Evolutionary conservation across 2,888 invertebrate genomes (phyloP).

Genomic region (Acanthosepion pharaonis): DNA sequence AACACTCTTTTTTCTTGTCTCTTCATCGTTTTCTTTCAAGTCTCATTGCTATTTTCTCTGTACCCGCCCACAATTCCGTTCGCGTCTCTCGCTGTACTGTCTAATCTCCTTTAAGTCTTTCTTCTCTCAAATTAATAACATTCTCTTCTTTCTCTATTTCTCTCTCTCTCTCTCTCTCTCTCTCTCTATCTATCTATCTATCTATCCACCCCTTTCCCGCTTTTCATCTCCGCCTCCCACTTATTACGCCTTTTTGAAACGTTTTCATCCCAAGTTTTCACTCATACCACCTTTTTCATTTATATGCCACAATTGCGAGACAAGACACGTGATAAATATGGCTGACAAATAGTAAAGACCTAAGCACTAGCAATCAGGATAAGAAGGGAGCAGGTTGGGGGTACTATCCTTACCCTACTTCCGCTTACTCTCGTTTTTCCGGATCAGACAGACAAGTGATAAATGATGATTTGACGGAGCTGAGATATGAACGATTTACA

Average conservation of each 20-base stretch:
- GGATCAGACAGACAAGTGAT: background rate
- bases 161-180: background rate
- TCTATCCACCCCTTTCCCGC: background rate
- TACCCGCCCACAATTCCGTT: no score
- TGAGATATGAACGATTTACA: background rate
- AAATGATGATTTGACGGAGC: conserved; percentile 22
- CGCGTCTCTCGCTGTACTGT: no score
- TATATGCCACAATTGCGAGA: background rate
- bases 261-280: no score
- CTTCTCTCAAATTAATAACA: background rate
- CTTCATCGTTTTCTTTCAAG: background rate
- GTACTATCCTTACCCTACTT: background rate
- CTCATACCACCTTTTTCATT: no score
- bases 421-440: background rate
- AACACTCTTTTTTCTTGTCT: background rate
- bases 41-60: background rate
- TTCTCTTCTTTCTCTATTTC: background rate
- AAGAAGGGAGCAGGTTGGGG: background rate
- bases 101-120: no score
- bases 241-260: no score
- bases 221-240: background rate
- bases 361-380: background rate
- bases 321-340: background rate
- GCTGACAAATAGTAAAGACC: background rate
- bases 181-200: no score